Evolutionary conservation across 2,113 vertebrate genomes (phyloP), one percentile per base, ranked within the genome.

Genomic region (Tragelaphus strepsiceros): DNA sequence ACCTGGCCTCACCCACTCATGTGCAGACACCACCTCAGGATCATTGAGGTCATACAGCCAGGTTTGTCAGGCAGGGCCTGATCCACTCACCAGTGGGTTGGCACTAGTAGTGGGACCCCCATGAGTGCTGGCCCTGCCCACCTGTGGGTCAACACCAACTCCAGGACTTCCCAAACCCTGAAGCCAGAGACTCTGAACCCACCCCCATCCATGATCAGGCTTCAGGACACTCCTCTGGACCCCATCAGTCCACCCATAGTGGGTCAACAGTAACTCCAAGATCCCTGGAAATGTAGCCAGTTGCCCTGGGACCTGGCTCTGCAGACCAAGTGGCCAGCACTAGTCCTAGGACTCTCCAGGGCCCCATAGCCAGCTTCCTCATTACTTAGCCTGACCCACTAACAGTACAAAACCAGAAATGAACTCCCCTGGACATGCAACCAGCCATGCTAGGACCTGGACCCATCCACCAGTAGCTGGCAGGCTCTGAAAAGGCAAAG

Each of bases 41-140:
- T 43, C 43, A 49, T 2, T 80, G 26, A 49, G 43, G 77, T 46
- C 74, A 26, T 15, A 28, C 26, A 17, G 26, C 77, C 43, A 49
- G 43, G 14, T 49, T 46, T 80, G 77, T 80, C 43, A 17, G 4
- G 26, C 24, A 49, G 43, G 22, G 35, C 21, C 26, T 80, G 43
- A 28, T 2, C 26, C 43, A 80, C 77, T 80, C 43, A 49, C 43
- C 77, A 30, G 10, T 0, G 24, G 43, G 14, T 28, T 80, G 43
- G 77, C 43, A 10, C 43, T 9, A 30, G 7, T 2, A 80, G 26
- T 49, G 43, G 26, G 43, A 80, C 64, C 26, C 24, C 43, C 15
- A 28, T 17, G 26, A 26, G 77, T 1, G 0, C 43, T 49, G 77
- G 43, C 7, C 43, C 14, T 17, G 26, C 26, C 43, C 2, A 80